These are phyloP conservation scores for Arion vulgaris DNA, from an alignment of 1,140 invertebrate species.

Conservation along the genomic window DNA sequence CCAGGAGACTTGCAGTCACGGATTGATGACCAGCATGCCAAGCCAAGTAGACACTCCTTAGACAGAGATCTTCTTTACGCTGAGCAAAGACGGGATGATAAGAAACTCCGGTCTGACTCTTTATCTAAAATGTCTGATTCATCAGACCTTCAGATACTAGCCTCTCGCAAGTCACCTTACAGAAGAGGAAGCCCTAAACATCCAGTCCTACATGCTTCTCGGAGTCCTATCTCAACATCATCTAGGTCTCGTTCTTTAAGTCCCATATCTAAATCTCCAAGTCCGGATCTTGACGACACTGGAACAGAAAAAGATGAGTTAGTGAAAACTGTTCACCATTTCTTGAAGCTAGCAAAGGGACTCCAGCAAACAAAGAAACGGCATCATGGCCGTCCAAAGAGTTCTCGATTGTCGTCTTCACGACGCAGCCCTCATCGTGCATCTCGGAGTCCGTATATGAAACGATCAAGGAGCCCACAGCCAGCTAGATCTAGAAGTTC, in stretches of 20 bases:
- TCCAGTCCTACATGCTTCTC: neutral
- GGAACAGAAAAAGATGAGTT: neutral
- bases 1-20: neutral
- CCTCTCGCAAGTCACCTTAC: neutral
- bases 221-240: conserved; percentile 11
- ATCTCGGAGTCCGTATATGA: neutral
- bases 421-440: neutral
- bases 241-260: conserved; percentile 20
- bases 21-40: neutral
- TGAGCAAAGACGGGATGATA: neutral
- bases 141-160: neutral
- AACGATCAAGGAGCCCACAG: neutral
- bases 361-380: neutral
- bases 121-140: neutral
- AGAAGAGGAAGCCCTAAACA: conserved; percentile 2
- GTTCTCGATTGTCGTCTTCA: too few species aligned
- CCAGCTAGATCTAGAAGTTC: neutral
- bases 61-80: neutral
- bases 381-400: neutral
- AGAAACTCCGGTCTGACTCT: neutral
- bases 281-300: neutral
- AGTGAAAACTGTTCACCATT: conserved; percentile 16
- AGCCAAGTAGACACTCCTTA: neutral
- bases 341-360: neutral
- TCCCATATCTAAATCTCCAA: conserved; percentile 17